Conservation (phyloP, 92 coral and sea anemone species). For the Porites rus region DNA sequence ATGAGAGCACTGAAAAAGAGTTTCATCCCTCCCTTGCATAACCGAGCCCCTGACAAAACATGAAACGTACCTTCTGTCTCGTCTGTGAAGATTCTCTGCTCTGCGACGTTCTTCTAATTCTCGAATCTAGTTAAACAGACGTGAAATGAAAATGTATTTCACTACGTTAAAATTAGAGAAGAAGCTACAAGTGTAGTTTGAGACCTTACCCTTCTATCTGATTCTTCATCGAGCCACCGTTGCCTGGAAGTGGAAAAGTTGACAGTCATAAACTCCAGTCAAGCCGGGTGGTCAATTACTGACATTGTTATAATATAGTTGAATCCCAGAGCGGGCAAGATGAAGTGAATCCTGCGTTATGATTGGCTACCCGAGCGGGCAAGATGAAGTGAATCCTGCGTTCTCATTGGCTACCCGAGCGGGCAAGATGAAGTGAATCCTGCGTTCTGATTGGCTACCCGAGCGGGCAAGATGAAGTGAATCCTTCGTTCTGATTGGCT, state of each 20-base stretch:
- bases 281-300: background rate
- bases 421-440: no score
- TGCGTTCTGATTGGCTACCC: no score
- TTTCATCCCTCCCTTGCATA: no score
- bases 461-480: no score
- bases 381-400: no score
- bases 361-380: no score
- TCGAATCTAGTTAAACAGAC: slow-evolving; percentile 30
- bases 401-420: no score
- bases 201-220: slow-evolving; percentile 68
- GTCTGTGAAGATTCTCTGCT: slow-evolving; percentile 9
- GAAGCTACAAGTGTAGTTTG: no score
- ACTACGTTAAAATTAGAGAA: background rate
- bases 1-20: background rate
- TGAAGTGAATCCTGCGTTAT: no score
- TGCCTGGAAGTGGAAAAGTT: slow-evolving; percentile 61
- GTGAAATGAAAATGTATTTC: background rate
- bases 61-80: slow-evolving; percentile 13
- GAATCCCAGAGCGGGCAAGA: no score
- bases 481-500: no score
- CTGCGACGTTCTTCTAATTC: slow-evolving; percentile 57
- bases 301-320: no score
- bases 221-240: slow-evolving; percentile 87
- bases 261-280: background rate
- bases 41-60: background rate